Base-by-base conservation (phyloP, 2,888 invertebrate species). In the Agrotis clavis region DNA sequence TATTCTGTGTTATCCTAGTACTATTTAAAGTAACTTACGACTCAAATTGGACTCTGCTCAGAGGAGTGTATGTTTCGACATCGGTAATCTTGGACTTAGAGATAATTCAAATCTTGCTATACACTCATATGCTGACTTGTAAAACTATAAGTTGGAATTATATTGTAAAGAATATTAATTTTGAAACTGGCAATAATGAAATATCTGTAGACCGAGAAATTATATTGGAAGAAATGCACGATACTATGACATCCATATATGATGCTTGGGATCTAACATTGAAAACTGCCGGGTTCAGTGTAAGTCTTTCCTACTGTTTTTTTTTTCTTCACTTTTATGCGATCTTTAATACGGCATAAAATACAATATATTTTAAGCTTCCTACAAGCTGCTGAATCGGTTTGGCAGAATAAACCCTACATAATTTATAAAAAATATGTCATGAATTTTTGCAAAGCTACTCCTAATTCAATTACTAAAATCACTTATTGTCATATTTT, bases 61-160 rank as follows among this genome's bases (percentile, higher is more conserved):
- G 79, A 57, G 63, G 53, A 41, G 13, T 78, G 6, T 79, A 82
- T 16, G 65, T 67, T 9, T 72, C 30, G 2, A 56, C 56, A 13
- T 64, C 82, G 4, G n/a, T 77, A 25, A 30, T 79, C 6, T 61
- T 79, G 21, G 82, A 79, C 60, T 63, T 82, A 18, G 82, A 79
- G 64, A 11, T 79, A n/a, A n/a, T 71, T 16, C 56, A 79, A 50
- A 60, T 63, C 0, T 65, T 72, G 5, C 14, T 79, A 0, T 54
- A 59, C 18, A 66, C 57, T 6, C 53, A 63, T 41, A 68, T 80
- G 14, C 21, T 79, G 13, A 72, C 83, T 14, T 56, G 45, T 35
- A 67, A 82, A 72, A 82, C 62, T 13, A 21, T 71, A 16, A 48
- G 16, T 9, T 79, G 82, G 83, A 68, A 72, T 59, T 62, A 19